A percentile compares a stretch with the other conserved stretches of the same genome.
Evolutionary conservation across 2,888 invertebrate species (phyloP).

Genomic region (Rhabditoides inermis): DNA sequence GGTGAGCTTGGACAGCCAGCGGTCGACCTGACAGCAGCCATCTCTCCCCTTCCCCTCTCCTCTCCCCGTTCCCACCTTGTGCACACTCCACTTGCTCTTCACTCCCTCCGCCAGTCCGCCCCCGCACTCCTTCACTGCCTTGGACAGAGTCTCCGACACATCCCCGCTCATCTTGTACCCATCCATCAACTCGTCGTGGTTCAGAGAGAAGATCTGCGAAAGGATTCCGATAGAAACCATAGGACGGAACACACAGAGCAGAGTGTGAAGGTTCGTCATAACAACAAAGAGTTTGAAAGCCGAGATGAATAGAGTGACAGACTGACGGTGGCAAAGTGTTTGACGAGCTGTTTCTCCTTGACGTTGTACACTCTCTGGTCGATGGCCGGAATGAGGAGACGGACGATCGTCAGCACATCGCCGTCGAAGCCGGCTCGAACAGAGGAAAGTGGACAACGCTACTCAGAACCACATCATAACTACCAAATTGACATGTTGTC

Average conservation of each 20-base stretch:
- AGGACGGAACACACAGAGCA: no score
- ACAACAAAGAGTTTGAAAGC: not conserved
- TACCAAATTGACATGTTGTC: no score
- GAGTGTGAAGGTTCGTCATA: no score
- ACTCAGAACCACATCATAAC: no score
- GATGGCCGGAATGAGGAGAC: constrained; percentile 72
- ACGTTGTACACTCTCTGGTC: constrained; percentile 80
- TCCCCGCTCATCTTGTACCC: constrained; percentile 74
- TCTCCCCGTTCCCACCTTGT: constrained; percentile 14
- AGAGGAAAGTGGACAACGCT: no score
- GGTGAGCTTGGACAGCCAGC: constrained; percentile 68
- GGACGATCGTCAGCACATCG: constrained; percentile 64
- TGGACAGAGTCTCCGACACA: constrained; percentile 74
- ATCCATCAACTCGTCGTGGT: constrained; percentile 73
- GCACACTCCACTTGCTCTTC: constrained; percentile 29
- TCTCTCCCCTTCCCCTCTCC: no score
- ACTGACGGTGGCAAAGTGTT: constrained; percentile 65
- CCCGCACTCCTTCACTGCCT: constrained; percentile 67
- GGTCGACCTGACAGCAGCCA: constrained; percentile 60
- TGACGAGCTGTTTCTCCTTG: constrained; percentile 80
- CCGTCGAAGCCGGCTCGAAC: constrained; percentile 26
- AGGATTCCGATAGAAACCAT: no score
- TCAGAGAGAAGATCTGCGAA: constrained; percentile 64
- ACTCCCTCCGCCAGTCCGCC: constrained; percentile 58
- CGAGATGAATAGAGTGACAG: not conserved